phyloP scores from a whole-genome alignment of 2,888 invertebrate genomes.

The Drosophila birchii region DNA sequence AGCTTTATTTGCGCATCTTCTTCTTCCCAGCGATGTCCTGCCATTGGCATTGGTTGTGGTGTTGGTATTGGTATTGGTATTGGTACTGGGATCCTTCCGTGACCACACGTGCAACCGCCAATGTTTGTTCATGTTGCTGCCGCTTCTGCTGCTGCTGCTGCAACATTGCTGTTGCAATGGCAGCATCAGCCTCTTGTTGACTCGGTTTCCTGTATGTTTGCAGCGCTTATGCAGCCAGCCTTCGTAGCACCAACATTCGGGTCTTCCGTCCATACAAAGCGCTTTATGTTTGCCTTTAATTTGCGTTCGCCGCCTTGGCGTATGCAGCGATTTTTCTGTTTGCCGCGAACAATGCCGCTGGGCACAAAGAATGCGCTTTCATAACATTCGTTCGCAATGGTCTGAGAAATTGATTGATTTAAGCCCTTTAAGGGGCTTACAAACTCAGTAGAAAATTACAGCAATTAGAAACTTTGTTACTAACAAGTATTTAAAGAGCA shows the following conservation, averaged over 20 bases:
- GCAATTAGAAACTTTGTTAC: not conserved
- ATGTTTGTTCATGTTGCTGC: conserved; percentile 48
- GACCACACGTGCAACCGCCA: conserved; percentile 50
- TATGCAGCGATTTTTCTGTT: conserved; percentile 51
- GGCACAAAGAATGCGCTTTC: conserved; percentile 24
- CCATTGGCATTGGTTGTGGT: conserved; percentile 30
- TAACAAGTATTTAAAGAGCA: not conserved
- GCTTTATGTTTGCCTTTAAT: conserved; percentile 71
- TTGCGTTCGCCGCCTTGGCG: conserved; percentile 68
- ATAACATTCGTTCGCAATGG: conserved; percentile 32
- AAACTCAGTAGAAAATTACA: not conserved
- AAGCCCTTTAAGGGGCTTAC: not conserved
- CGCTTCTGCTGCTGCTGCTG: conserved; percentile 9
- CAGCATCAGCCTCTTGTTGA: conserved; percentile 59
- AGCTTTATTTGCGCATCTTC: conserved; percentile 65
- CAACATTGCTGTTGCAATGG: conserved; percentile 22
- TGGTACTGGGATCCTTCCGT: conserved; percentile 37
- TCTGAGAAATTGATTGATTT: conserved; percentile 28
- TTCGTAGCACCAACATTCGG: conserved; percentile 13
- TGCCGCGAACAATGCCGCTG: conserved; percentile 33
- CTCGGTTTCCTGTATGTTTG: conserved; percentile 59
- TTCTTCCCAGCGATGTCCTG: conserved; percentile 27
- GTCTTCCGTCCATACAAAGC: conserved; percentile 29
- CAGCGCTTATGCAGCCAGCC: conserved; percentile 68
- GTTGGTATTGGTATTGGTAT: conserved; percentile 32